Evolutionary conservation across 2,888 invertebrate genomes (phyloP), one percentile per base, ranked within the genome.

Genomic region (Pterostichus niger): DNA sequence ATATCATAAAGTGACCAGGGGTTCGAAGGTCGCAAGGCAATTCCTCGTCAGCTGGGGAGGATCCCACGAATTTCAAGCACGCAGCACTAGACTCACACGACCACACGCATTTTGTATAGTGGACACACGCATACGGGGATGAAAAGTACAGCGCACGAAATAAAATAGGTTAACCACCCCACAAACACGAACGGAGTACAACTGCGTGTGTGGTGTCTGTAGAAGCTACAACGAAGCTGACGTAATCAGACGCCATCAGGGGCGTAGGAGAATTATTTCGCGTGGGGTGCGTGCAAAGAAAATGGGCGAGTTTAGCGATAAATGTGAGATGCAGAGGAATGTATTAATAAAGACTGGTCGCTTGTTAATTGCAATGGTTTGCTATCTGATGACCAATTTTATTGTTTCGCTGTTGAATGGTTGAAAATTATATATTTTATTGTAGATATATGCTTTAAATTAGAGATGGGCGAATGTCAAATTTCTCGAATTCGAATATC

Each of bases 161-260:
- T 56, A 56, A 56, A 17, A 56, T 56, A 56, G 56, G 56, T 56
- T 56, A 56, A 56, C 56, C 56, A 56, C 56, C 56, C 17, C 17
- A 4, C 17, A 56, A 6, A 24, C 15, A 56, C 17, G 56, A 56
- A 52, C 56, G 2, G 49, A 10, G n/a, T n/a, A 49, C n/a, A 49
- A 49, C 49, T 49, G n/a, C 11, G n/a, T 49, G 10, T 13, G n/a
- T 49, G 49, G 13, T 1, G 49, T n/a, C n/a, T 0, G 49, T 9
- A 9, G n/a, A 10, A 49, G 11, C 49, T n/a, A 49, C 5, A 10
- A 56, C 17, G 17, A 56, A 1, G 56, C 56, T 56, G 56, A 56
- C 56, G 56, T 56, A 13, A 56, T 56, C 17, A 13, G 13, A 6
- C 52, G 52, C n/a, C 52, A 56, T 4, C 17, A 56, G 6, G 0